A percentile compares a stretch with the other conserved stretches of the same genome.
These are phyloP conservation scores for Carettochelys insculpta DNA, from an alignment of 2,113 vertebrate species.

Conservation along the genomic window DNA sequence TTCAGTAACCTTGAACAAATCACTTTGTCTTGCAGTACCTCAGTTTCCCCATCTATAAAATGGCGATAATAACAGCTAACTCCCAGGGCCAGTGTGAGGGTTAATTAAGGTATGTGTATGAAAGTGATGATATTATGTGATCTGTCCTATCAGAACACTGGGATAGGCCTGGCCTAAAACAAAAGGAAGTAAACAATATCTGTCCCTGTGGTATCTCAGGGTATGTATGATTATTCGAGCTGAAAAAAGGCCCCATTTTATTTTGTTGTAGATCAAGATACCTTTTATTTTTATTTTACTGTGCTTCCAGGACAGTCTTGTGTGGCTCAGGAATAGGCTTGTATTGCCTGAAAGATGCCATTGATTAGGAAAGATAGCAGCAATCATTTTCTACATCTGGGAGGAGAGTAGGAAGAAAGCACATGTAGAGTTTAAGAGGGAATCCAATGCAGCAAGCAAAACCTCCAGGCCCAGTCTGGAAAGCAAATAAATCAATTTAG, in stretches of 20 bases:
- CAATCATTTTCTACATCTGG: neutral
- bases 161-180: neutral
- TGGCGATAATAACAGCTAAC: neutral
- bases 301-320: neutral
- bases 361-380: neutral
- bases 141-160: neutral
- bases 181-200: neutral
- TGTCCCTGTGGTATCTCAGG: neutral
- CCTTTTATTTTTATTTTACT: neutral
- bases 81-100: neutral
- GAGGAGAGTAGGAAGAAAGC: neutral
- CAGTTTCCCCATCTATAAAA: neutral
- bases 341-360: no score
- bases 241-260: neutral
- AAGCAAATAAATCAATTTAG: neutral
- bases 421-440: neutral
- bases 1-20: neutral
- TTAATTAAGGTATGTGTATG: neutral
- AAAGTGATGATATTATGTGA: fast-evolving
- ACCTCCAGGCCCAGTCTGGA: neutral
- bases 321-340: neutral
- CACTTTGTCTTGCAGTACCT: neutral
- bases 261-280: constrained; percentile 7
- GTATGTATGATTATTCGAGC: neutral
- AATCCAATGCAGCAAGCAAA: neutral